These are phyloP conservation scores for Tetragonula clypearis DNA, from an alignment of 1,140 invertebrate genomes.

Conservation along the genomic window DNA sequence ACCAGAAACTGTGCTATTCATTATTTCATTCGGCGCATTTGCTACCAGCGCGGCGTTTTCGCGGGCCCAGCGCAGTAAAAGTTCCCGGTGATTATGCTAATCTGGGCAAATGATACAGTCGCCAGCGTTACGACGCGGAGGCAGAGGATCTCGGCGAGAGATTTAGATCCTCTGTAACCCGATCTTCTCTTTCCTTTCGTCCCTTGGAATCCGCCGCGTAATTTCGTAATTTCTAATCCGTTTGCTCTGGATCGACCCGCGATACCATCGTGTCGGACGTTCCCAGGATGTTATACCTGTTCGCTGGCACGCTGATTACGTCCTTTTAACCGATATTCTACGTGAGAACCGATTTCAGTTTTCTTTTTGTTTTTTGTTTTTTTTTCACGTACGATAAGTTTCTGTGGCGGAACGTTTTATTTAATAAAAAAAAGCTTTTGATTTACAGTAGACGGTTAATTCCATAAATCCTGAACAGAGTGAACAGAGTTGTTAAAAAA, in stretches of 20 bases:
- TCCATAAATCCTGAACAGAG: too few species aligned
- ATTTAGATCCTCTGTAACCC: slow-evolving; percentile 46
- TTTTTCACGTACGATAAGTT: background rate
- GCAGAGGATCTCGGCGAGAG: slow-evolving; percentile 12
- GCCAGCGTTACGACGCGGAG: slow-evolving; percentile 9
- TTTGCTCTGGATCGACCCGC: slow-evolving; percentile 25
- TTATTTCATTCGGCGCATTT: slow-evolving; percentile 81
- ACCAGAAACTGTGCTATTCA: slow-evolving; percentile 82
- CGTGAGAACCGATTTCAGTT: background rate
- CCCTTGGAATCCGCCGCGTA: slow-evolving; percentile 8
- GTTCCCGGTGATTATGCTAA: slow-evolving; percentile 81
- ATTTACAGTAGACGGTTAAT: too few species aligned
- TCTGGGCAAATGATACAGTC: slow-evolving; percentile 78
- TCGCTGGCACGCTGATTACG: slow-evolving; percentile 32
- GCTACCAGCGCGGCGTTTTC: slow-evolving; percentile 75
- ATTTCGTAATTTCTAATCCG: slow-evolving; percentile 56
- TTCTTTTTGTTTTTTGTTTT: background rate
- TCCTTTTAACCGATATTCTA: background rate
- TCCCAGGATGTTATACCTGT: slow-evolving; percentile 20
- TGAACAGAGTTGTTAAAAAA: too few species aligned
- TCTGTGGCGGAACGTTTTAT: too few species aligned
- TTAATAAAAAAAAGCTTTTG: too few species aligned
- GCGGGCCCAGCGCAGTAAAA: slow-evolving; percentile 74
- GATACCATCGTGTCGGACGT: slow-evolving; percentile 20
- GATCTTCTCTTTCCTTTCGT: background rate